phyloP scores from a whole-genome alignment of 2,113 vertebrate genomes.

The Aix galericulata region DNA sequence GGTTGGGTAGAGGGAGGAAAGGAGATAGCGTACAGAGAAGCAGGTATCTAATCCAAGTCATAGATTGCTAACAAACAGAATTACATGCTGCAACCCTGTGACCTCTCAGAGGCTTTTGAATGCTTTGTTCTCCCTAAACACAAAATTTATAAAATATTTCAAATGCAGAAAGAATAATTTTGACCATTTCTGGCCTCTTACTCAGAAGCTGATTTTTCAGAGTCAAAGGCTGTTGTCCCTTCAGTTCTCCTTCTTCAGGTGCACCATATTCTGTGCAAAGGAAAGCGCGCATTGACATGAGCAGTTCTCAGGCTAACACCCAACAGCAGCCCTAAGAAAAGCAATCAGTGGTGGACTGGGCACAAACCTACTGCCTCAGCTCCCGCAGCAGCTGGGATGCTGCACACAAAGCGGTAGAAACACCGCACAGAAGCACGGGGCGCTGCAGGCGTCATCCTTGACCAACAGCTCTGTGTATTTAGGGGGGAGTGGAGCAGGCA shows the following conservation, averaged over 20 bases:
- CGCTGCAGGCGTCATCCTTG: fast-evolving
- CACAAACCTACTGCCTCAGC: not conserved
- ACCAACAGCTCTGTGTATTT: not conserved
- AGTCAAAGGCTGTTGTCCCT: conserved; percentile 76
- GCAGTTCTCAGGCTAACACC: not conserved
- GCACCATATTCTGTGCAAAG: conserved; percentile 85
- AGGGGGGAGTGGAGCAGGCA: not conserved
- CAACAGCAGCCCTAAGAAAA: not conserved
- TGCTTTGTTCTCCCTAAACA: not conserved
- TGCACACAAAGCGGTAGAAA: too few relatives aligned
- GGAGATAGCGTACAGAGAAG: not conserved
- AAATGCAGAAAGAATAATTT: not conserved
- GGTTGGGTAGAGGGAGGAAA: not conserved
- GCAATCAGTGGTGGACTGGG: not conserved
- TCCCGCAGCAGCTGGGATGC: not conserved
- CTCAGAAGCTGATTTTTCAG: conserved; percentile 92
- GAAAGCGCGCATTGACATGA: not conserved
- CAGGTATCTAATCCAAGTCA: not conserved
- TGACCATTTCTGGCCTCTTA: conserved; percentile 73
- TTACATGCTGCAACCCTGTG: not conserved
- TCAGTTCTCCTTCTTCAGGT: conserved; percentile 90
- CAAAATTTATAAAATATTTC: not conserved
- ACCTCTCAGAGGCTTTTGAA: not conserved
- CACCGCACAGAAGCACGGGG: too few relatives aligned
- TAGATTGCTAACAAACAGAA: not conserved